Conservation (phyloP, 1,140 invertebrate genomes). For the Pinna nobilis region DNA sequence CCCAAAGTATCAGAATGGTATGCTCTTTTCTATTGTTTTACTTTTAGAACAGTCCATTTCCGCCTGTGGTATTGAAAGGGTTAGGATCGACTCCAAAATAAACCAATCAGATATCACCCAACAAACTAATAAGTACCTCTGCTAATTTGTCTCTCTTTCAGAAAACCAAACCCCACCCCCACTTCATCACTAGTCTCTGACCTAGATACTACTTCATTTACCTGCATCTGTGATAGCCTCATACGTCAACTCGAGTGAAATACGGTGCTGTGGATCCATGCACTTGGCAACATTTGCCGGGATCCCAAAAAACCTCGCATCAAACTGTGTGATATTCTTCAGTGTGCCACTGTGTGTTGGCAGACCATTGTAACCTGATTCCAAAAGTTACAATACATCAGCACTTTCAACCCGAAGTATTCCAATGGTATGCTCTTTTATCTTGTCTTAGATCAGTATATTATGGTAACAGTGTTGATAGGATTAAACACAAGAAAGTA, state of each 20-base stretch:
- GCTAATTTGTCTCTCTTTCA: not conserved
- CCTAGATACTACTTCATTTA: conserved; percentile 82
- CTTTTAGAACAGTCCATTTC: not conserved
- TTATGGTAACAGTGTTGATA: not conserved
- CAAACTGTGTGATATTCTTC: conserved; percentile 90
- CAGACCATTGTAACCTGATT: conserved; percentile 76
- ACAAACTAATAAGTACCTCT: not conserved
- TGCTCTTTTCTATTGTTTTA: no score
- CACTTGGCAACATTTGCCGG: conserved; percentile 92
- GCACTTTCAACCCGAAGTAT: no score
- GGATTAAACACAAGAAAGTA: not conserved
- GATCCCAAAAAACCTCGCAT: conserved; percentile 93
- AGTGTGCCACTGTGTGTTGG: conserved; percentile 91
- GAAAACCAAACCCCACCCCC: not conserved
- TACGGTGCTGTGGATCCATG: conserved; percentile 96
- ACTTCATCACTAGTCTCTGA: conserved; percentile 78
- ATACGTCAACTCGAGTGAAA: conserved; percentile 92
- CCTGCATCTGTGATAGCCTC: conserved; percentile 97
- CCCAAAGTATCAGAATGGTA: no score
- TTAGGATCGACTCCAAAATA: not conserved
- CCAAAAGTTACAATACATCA: no score
- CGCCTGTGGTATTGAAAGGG: no score
- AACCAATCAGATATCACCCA: not conserved
- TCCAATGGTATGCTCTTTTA: no score
- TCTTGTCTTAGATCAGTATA: no score